phyloP scores from a whole-genome alignment of 2,888 invertebrate genomes.

The Oligia fasciuncula region DNA sequence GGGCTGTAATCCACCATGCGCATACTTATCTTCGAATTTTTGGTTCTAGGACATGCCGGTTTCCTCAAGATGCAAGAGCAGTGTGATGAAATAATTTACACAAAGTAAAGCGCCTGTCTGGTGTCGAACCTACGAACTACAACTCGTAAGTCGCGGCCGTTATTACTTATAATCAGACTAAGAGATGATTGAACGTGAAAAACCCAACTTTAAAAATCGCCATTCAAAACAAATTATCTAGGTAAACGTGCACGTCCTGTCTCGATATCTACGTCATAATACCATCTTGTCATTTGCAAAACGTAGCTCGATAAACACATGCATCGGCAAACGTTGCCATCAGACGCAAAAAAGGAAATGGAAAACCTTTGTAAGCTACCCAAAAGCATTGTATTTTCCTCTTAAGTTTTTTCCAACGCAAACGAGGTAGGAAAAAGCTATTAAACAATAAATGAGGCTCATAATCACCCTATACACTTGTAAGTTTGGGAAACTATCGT shows the following conservation, averaged over 20 bases:
- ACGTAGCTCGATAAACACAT: conserved; percentile 72
- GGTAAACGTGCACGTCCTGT: conserved; percentile 19
- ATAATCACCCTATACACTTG: conserved; percentile 62
- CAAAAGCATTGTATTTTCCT: conserved; percentile 58
- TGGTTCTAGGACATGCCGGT: background rate
- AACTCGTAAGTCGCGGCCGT: too few species aligned
- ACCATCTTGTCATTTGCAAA: conserved; percentile 73
- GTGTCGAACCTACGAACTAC: too few species aligned
- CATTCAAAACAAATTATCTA: background rate
- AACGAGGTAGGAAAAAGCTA: conserved; percentile 54
- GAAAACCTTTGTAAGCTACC: conserved; percentile 65
- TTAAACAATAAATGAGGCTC: conserved; percentile 60
- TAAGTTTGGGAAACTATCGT: conserved; percentile 59
- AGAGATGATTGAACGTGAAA: background rate
- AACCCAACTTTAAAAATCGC: background rate
- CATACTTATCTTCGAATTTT: background rate
- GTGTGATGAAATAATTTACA: background rate
- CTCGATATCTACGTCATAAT: conserved; percentile 73
- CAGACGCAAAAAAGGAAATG: conserved; percentile 56
- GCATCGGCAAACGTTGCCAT: conserved; percentile 58
- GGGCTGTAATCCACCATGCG: background rate
- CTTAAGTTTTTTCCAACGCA: conserved; percentile 39
- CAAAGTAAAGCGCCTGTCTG: background rate
- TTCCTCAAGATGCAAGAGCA: background rate
- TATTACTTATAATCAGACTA: background rate